These are phyloP conservation scores for Ateles fusciceps DNA, from an alignment of 2,797 vertebrate genomes.

Conservation along the genomic window DNA sequence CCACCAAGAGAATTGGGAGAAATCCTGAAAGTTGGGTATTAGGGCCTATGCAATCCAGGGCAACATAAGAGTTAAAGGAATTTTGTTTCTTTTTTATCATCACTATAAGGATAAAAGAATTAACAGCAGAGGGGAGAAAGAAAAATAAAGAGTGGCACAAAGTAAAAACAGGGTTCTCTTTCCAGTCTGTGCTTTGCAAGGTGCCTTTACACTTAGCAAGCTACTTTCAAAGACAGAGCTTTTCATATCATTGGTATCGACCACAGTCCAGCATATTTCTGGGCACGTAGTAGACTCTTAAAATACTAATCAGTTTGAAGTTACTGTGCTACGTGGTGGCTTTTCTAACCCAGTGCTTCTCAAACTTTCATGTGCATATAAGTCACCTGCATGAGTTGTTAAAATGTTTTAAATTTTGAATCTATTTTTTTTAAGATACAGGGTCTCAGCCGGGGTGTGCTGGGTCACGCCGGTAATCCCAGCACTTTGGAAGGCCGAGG, in stretches of 20 bases:
- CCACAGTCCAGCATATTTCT: neutral
- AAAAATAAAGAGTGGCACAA: neutral
- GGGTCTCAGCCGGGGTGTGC: rapidly evolving
- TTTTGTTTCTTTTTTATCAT: neutral
- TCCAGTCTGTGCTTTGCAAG: neutral
- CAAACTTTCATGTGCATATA: neutral
- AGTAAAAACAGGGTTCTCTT: neutral
- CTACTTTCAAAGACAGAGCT: neutral
- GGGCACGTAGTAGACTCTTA: neutral
- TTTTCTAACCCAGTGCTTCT: neutral
- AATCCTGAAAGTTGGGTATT: neutral
- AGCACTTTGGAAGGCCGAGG: too few relatives aligned
- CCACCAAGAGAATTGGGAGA: neutral
- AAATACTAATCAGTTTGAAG: neutral
- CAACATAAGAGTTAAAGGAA: neutral
- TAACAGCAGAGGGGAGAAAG: neutral
- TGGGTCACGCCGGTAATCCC: too few relatives aligned
- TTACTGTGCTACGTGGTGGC: neutral
- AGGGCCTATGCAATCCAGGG: neutral
- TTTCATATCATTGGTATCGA: neutral
- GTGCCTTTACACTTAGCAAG: neutral
- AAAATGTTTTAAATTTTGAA: neutral
- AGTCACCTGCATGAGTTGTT: neutral
- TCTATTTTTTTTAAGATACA: neutral
- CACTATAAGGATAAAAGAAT: neutral